Percentiles rank a stretch among this genome's conserved stretches.
These are phyloP conservation scores for Trochalopteron elliotii DNA, from an alignment of 2,113 vertebrate genomes.

Conservation along the genomic window DNA sequence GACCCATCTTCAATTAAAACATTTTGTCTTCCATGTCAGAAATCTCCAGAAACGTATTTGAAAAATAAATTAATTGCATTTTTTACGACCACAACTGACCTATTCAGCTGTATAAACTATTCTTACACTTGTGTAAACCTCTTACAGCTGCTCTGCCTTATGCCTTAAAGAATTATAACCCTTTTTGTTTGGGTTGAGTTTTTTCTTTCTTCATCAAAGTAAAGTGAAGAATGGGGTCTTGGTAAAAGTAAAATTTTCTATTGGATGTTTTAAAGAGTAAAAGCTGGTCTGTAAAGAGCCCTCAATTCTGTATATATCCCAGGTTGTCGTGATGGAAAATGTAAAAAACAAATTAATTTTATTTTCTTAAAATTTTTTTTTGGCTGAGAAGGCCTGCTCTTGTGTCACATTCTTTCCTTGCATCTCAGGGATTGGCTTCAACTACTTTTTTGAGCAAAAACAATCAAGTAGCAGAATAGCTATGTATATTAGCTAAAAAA, in stretches of 20 bases:
- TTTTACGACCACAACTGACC: background rate
- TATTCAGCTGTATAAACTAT: background rate
- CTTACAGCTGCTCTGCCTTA: background rate
- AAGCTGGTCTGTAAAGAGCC: background rate
- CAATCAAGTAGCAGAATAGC: background rate
- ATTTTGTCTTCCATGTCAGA: background rate
- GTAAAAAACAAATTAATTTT: background rate
- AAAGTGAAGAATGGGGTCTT: background rate
- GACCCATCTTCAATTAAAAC: background rate
- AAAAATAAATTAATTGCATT: background rate
- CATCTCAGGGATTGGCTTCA: background rate
- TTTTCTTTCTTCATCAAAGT: background rate
- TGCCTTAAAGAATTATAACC: background rate
- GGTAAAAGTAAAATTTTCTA: background rate
- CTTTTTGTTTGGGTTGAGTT: background rate
- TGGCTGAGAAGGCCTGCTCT: background rate
- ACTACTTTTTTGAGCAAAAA: background rate
- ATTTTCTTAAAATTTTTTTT: background rate
- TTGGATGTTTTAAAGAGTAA: background rate
- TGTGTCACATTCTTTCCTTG: fast-evolving
- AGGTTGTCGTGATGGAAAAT: background rate
- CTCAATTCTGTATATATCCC: background rate
- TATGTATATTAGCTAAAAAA: background rate
- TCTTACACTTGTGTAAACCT: background rate
- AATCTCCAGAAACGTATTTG: background rate